Percentiles rank a stretch among this genome's conserved stretches.
These are phyloP conservation scores for Lepus europaeus DNA, from an alignment of 2,113 vertebrate species.

Conservation along the genomic window DNA sequence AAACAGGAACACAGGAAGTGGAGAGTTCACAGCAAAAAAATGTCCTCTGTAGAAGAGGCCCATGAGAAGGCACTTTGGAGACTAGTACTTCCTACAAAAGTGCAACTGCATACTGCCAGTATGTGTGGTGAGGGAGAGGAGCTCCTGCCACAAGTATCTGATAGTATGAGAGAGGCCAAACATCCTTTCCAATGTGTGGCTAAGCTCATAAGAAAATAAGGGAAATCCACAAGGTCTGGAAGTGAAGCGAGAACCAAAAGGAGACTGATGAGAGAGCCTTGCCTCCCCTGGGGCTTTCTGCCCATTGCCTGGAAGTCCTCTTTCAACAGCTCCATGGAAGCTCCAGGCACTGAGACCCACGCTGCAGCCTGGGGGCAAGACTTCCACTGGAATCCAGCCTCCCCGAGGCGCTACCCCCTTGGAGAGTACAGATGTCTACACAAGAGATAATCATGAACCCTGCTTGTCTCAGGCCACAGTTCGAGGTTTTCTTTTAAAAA, in stretches of 20 bases:
- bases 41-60: not conserved
- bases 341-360: not conserved
- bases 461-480: not conserved
- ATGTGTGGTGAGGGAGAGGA: not conserved
- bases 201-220: not conserved
- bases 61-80: not conserved
- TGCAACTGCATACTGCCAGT: not conserved
- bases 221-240: not conserved
- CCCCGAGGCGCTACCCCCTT: not conserved
- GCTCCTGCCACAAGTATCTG: not conserved
- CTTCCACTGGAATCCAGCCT: not conserved
- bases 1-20: not conserved
- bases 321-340: not conserved
- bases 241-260: not conserved
- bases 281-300: not conserved
- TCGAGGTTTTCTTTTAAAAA: not conserved
- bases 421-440: not conserved
- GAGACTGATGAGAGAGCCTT: not conserved
- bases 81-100: not conserved
- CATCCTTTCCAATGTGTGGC: not conserved
- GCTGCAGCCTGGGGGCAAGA: not conserved
- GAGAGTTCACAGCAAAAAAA: not conserved
- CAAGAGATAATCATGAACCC: not conserved
- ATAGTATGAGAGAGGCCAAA: not conserved
- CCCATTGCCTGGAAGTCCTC: not conserved